These are phyloP conservation scores for Contarinia nasturtii DNA, from an alignment of 1,140 invertebrate genomes.

Conservation along the genomic window DNA sequence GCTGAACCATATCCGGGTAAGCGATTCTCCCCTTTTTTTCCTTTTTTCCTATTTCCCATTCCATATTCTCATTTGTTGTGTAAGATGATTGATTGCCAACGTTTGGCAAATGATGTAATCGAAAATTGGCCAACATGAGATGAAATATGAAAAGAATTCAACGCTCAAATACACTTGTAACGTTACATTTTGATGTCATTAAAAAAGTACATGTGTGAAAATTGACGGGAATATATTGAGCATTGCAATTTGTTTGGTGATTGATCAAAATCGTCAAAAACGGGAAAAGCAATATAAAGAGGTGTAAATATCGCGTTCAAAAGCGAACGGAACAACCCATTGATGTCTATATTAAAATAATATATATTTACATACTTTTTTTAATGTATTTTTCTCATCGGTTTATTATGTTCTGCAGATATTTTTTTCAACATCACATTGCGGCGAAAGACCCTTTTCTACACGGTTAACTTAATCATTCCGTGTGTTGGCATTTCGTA, in stretches of 20 bases:
- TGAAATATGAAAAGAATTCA: no score
- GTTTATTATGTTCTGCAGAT: constrained; percentile 38
- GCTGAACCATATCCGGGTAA: constrained; percentile 68
- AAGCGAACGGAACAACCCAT: constrained; percentile 10
- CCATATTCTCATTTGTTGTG: neutral
- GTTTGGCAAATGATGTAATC: no score
- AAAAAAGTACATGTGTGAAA: neutral
- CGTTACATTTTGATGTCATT: neutral
- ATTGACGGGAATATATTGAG: constrained; percentile 10
- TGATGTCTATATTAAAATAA: no score
- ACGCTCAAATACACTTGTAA: no score
- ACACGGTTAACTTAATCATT: constrained; percentile 89
- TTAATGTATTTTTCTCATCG: constrained; percentile 3
- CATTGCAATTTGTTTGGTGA: constrained; percentile 4
- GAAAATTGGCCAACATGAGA: no score
- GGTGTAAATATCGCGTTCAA: constrained; percentile 1
- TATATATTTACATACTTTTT: no score
- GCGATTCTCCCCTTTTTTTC: neutral
- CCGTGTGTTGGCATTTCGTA: constrained; percentile 87
- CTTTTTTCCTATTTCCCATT: neutral
- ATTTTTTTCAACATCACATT: constrained; percentile 98
- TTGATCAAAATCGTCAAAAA: no score
- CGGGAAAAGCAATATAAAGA: no score
- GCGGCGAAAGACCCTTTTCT: constrained; percentile 83
- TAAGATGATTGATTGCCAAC: no score